Percentiles rank a stretch among this genome's conserved stretches.
These are phyloP conservation scores for Poeciliopsis prolifica DNA, from an alignment of 2,113 vertebrate species.

Conservation along the genomic window DNA sequence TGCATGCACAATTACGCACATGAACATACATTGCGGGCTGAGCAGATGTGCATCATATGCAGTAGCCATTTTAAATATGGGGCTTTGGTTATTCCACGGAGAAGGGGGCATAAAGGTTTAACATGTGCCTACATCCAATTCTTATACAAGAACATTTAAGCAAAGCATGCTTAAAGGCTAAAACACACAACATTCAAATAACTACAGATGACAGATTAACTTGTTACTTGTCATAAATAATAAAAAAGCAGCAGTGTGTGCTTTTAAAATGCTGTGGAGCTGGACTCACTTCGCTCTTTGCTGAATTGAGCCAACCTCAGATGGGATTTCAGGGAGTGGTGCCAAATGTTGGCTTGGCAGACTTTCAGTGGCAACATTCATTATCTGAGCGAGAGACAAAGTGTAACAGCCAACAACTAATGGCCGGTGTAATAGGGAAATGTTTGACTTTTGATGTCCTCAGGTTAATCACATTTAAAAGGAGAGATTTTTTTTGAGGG, in stretches of 20 bases:
- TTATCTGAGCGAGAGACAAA: constrained; percentile 35
- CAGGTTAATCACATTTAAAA: neutral
- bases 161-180: neutral
- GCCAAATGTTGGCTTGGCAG: constrained; percentile 44
- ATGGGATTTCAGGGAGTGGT: constrained; percentile 20
- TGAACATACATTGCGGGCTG: neutral
- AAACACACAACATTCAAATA: neutral
- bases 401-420: constrained; percentile 23
- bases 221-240: too few relatives aligned
- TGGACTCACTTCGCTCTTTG: constrained; percentile 6
- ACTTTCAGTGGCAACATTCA: constrained; percentile 24
- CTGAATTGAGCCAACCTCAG: constrained; percentile 21
- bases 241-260: neutral
- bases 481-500: neutral
- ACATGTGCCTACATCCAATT: constrained; percentile 32
- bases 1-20: constrained; percentile 1
- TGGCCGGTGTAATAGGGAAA: neutral
- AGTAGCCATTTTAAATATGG: constrained; percentile 33
- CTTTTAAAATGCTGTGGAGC: constrained; percentile 8
- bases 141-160: neutral
- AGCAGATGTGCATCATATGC: constrained; percentile 24
- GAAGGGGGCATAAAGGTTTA: neutral
- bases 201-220: constrained; percentile 4
- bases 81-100: constrained; percentile 22
- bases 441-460: constrained; percentile 14